Base-by-base conservation (phyloP, 2,113 vertebrate species). In the pig (Sus scrofa) region DNA sequence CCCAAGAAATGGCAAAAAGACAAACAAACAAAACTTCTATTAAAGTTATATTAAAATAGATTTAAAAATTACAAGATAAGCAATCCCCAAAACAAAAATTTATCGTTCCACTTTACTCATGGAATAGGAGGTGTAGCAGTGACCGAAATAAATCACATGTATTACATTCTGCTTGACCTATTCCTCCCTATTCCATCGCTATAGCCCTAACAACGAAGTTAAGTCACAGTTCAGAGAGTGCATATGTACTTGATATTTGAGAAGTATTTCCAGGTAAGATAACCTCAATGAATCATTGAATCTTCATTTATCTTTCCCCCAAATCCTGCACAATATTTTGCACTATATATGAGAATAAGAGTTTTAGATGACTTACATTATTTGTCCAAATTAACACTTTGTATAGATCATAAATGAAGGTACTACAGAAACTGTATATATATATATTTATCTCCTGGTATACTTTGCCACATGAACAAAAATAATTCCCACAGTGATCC, bases 131-230 rank as follows among this genome's bases (percentile, higher is more conserved):
- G 2, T 8, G 16, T 8, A 8, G 12, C 50, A 20, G 4, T 22
- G 3, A n/a, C 6, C 71, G 10, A 11, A 0, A 2, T 30, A 8
- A 30, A 7, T 22, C 27, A 1, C 13, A 63, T 19, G 13, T 2
- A 18, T 13, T 12, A 32, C 4, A 50, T 22, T 14, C 9, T 54
- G 3, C 1, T 2, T 26, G 0, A 74, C 1, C 37, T 34, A 1
- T 3, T 19, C 22, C 52, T 37, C 60, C 39, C 19, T 65, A 58
- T 4, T 6, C 39, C 32, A 39, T 56, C 1, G 10, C 2, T 62
- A 19, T 16, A 77, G 11, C 20, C 20, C 2, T 89, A 4, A 10
- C 13, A 30, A 44, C 11, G 15, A 70, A 78, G 19, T 79, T 14
- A 52, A 67, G 26, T 18, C 3, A 24, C 44, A 54, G 3, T 27